Conservation (phyloP, 2,113 vertebrate genomes). For the Syngnathus scovelli region DNA sequence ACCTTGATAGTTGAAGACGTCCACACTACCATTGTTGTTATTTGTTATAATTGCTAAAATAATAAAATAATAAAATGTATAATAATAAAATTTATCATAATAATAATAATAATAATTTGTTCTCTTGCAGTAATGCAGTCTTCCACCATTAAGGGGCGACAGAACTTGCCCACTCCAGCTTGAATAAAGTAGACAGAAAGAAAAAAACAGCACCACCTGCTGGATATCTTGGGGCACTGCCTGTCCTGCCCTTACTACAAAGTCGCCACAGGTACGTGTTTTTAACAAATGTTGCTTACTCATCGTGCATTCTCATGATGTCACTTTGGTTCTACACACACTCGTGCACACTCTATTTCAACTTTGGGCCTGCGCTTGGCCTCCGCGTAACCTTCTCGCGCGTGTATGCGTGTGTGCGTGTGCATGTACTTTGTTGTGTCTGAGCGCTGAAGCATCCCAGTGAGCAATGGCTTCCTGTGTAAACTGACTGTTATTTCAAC, state of each 20-base stretch:
- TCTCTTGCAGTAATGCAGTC: too few species aligned
- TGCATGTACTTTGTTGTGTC: conserved; percentile 56
- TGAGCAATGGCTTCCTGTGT: conserved; percentile 59
- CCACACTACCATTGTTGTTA: background rate
- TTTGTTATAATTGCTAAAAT: too few species aligned
- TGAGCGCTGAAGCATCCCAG: conserved; percentile 57
- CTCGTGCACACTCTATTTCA: conserved; percentile 36
- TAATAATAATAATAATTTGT: too few species aligned
- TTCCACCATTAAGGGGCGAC: too few species aligned
- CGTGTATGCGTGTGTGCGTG: conserved; percentile 43
- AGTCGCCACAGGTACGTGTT: background rate
- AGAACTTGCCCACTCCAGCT: too few species aligned
- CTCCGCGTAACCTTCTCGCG: conserved; percentile 45
- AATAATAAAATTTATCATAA: too few species aligned
- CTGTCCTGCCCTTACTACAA: background rate
- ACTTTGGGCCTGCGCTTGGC: conserved; percentile 30
- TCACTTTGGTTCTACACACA: background rate
- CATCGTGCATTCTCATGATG: conserved; percentile 7
- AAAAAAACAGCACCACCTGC: background rate
- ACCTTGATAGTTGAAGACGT: background rate
- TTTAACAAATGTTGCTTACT: background rate
- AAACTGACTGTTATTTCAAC: conserved; percentile 62
- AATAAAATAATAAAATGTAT: too few species aligned
- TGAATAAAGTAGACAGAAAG: background rate
- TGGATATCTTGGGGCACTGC: background rate